Evolutionary conservation across 64 coral and sea anemone genomes (phyloP).

Genomic region (Astreopora myriophthalma): DNA sequence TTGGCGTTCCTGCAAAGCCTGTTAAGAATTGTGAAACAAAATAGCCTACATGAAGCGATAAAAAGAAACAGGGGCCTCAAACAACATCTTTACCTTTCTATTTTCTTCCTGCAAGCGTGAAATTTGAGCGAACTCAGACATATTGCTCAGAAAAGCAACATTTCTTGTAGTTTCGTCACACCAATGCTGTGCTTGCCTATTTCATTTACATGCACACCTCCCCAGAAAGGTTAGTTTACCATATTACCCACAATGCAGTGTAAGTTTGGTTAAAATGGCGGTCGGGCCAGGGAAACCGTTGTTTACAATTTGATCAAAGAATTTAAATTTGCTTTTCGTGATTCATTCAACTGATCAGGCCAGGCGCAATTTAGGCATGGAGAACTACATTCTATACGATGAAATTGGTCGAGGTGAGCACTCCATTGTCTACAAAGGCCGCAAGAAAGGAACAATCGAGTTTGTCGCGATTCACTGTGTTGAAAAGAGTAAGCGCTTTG

Average conservation of each 20-base stretch:
- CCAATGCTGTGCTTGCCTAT: no score
- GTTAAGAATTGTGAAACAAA: neutral
- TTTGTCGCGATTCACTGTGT: conserved; percentile 98
- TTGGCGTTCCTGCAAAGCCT: conserved; percentile 51
- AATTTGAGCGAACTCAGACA: conserved; percentile 68
- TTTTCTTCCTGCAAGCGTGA: conserved; percentile 85
- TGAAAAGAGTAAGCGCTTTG: conserved; percentile 92
- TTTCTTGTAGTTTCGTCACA: neutral
- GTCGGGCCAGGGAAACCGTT: conserved; percentile 23
- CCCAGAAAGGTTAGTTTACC: neutral
- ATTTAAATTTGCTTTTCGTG: neutral
- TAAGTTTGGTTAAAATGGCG: conserved; percentile 58
- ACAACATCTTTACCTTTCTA: conserved; percentile 55
- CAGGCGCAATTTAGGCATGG: conserved; percentile 59
- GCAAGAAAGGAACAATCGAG: conserved; percentile 95
- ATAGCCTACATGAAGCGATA: neutral
- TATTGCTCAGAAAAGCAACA: conserved; percentile 28
- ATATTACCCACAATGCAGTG: conserved; percentile 58
- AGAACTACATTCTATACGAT: conserved; percentile 97
- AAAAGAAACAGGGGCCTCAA: neutral
- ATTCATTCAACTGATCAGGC: neutral
- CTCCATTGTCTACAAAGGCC: conserved; percentile 97
- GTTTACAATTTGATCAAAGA: conserved; percentile 44
- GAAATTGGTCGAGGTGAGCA: conserved; percentile 92
- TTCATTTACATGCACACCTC: neutral